Percentiles rank a stretch among this genome's conserved stretches.
phyloP scores from a whole-genome alignment of 2,888 invertebrate species.

The Saturnia pavonia region DNA sequence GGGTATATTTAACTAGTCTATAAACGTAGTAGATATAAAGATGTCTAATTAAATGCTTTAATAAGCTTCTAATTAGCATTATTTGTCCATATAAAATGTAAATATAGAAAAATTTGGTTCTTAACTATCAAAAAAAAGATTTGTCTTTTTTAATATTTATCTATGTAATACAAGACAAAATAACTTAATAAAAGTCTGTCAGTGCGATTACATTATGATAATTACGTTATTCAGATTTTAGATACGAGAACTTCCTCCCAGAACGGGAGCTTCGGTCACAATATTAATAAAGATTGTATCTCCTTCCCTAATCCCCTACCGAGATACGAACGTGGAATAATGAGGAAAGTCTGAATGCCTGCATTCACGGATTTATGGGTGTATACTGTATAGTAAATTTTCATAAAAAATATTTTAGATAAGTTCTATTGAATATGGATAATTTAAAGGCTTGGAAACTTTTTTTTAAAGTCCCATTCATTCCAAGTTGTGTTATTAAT shows the following conservation, averaged over 20 bases:
- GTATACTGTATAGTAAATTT: not conserved
- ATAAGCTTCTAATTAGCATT: not conserved
- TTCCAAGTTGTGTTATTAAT: too few species aligned
- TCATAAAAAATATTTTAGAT: not conserved
- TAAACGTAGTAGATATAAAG: not conserved
- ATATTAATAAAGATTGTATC: conserved; percentile 14
- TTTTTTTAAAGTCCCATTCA: not conserved
- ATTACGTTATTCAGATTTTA: conserved; percentile 8
- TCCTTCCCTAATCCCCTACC: conserved; percentile 3
- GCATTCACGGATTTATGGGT: conserved; percentile 3
- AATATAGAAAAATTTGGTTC: not conserved
- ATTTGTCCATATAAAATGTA: not conserved
- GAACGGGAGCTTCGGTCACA: not conserved
- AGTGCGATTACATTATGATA: not conserved
- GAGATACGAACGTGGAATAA: conserved; percentile 11
- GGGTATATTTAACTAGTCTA: not conserved
- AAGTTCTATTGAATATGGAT: not conserved
- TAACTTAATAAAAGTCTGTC: not conserved
- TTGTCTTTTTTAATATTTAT: not conserved
- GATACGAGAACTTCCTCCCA: not conserved
- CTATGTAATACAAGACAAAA: not conserved
- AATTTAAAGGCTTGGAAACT: not conserved
- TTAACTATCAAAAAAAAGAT: not conserved
- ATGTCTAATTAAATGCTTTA: not conserved
- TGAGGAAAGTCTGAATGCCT: conserved; percentile 10